Evolutionary conservation across 1,140 invertebrate genomes (phyloP), one percentile per base, ranked within the genome.

Genomic region (Rhysida immarginata): DNA sequence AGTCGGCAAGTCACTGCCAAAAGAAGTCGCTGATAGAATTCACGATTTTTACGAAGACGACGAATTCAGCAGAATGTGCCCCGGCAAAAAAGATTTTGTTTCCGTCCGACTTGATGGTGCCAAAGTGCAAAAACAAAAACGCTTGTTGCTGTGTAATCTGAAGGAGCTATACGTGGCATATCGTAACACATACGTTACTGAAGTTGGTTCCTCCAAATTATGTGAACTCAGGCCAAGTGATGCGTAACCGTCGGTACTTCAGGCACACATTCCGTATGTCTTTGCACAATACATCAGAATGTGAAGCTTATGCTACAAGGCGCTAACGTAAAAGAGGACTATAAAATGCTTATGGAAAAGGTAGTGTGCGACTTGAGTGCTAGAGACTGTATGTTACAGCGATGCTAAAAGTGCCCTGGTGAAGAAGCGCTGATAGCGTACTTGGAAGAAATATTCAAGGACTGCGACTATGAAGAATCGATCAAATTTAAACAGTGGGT

Each of bases 401-500:
- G 3, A 26, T 60, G 59, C 26, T 18, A 26, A 26, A 26, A 20
- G 24, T 60, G 56, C 44, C 59, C 59, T 18, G 56, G 52, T 24
- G 45, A 18, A 26, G 51, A 35, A 14, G 20, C 35, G 11, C 18
- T 59, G 18, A 58, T 18, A 20, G 23, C 16, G 14, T 41, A 53
- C n/a, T 43, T 54, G 20, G 3, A 24, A 23, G 23, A 48, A 13
- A 11, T 41, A 20, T 45, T 53, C 26, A 18, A 16, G n/a, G 29
- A 56, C 49, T 21, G 45, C 23, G 52, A 60, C 27, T 29, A n/a
- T 26, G 53, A 58, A 41, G 60, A 61, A 55, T 21, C 5, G 18
- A 46, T 61, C 24, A 14, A 27, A 13, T 61, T 45, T 46, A 44
- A 55, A 27, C 59, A 60, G 35, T 61, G 56, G 59, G 14, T 58